These are phyloP conservation scores for Sebastes goodei DNA, from an alignment of 2,797 vertebrate genomes.

Conservation along the genomic window DNA sequence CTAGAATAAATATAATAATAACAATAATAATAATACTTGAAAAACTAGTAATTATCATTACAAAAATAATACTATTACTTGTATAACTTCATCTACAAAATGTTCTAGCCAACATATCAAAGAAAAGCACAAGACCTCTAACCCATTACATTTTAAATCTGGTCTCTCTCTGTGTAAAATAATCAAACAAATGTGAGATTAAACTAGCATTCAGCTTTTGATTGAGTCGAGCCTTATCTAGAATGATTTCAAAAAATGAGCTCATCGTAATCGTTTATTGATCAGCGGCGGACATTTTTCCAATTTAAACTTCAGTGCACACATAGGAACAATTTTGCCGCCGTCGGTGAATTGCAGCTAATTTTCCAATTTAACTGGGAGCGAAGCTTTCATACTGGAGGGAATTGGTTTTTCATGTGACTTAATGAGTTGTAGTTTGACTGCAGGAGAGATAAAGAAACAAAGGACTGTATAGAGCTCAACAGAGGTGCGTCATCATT, in stretches of 20 bases:
- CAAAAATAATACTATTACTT: no score
- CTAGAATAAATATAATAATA: no score
- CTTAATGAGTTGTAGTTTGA: not conserved
- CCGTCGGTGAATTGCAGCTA: not conserved
- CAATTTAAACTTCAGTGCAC: not conserved
- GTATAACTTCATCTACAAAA: no score
- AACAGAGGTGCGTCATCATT: not conserved
- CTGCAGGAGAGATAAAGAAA: not conserved
- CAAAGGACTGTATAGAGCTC: not conserved
- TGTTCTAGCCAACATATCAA: no score
- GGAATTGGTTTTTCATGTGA: constrained; percentile 4
- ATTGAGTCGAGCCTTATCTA: not conserved
- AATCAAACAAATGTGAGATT: not conserved
- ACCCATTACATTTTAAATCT: not conserved
- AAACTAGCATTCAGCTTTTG: not conserved
- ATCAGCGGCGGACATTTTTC: not conserved
- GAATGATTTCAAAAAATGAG: not conserved
- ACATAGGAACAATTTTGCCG: not conserved
- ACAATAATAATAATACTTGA: no score
- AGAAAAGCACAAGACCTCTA: no score
- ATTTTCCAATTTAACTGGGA: constrained; percentile 10
- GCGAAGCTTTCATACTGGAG: not conserved
- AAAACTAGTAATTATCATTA: no score
- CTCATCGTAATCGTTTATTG: not conserved
- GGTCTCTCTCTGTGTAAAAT: not conserved